phyloP scores from a whole-genome alignment of 2,113 vertebrate species.

The Choloepus hoffmanni region DNA sequence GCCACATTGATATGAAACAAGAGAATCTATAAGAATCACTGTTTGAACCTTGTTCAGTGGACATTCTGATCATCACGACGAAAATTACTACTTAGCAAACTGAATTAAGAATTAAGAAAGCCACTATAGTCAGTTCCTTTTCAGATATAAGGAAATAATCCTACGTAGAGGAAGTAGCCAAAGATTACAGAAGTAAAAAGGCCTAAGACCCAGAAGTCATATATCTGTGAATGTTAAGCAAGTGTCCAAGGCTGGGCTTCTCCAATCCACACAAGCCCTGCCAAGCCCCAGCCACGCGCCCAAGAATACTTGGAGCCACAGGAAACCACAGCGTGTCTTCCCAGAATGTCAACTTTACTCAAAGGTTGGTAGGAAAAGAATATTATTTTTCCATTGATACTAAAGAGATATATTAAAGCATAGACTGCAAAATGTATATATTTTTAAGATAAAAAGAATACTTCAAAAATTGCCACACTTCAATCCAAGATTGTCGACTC shows the following conservation, averaged over 20 bases:
- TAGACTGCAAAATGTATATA: not conserved
- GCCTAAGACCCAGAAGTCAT: not conserved
- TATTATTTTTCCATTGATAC: not conserved
- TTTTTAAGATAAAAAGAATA: not conserved
- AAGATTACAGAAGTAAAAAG: not conserved
- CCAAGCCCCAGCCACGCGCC: not conserved
- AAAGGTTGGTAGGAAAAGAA: not conserved
- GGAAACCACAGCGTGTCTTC: not conserved
- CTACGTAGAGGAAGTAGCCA: constrained; percentile 16
- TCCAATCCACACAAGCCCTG: fast-evolving
- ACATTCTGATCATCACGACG: not conserved
- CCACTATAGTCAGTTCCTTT: not conserved
- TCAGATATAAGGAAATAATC: not conserved
- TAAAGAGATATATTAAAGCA: not conserved
- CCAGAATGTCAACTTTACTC: not conserved
- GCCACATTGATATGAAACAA: not conserved
- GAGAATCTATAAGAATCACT: not conserved
- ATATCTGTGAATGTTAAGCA: not conserved
- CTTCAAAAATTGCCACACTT: not conserved
- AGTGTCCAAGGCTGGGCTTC: not conserved
- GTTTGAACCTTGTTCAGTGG: not conserved
- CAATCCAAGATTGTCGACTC: not conserved
- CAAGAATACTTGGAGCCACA: fast-evolving
- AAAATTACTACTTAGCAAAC: constrained; percentile 2
- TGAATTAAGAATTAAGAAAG: not conserved